Evolutionary conservation across 2,113 vertebrate genomes (phyloP), one percentile per base, ranked within the genome.

Genomic region (Perca schrenkii): DNA sequence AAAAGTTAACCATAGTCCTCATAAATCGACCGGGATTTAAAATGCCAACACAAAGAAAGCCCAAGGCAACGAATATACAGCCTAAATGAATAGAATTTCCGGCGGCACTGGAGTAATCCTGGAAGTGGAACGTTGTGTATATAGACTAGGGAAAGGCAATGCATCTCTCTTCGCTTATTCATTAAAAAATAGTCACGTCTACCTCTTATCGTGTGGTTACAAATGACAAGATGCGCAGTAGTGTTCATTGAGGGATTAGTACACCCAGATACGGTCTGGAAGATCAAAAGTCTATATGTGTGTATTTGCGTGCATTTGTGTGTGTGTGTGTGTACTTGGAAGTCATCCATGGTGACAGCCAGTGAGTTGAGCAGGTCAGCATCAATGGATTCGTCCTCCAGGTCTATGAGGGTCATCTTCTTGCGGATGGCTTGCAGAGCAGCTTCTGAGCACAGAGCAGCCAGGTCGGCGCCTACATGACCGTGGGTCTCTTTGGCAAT

Each of bases 301-400:
- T 17, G 64, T 47, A 15, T 65, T 22, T 50, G 40, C 11, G 5
- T 69, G n/a, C 4, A 12, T 56, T 1, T 49, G 6, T 60, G 28
- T 36, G 50, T 57, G 7, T 34, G 17, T 0, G 46, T 61, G 6
- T 21, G 8, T 72, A 99, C 98, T 95, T 98, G 95, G 92, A 99
- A 99, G 91, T 99, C 98, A 89, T 99, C 98, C 98, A 99, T 99
- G 21, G 97, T 98, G 83, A 99, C 98, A 53, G 97, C 97, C 92
- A 99, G 83, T 0, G 98, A 99, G 85, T 99, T 98, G 96, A 99
- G 98, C 81, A 99, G 96, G 93, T 99, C 98, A 25, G 98, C 97
- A 65, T 99, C 98, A 0, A 99, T 99, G 21, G 97, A 97, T 89
- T 99, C 98, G 70, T 99, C 98, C 86, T 99, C 98, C 60, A 99